Conservation (phyloP, 2,888 invertebrate species). For the Fissipunctia ypsillon region DNA sequence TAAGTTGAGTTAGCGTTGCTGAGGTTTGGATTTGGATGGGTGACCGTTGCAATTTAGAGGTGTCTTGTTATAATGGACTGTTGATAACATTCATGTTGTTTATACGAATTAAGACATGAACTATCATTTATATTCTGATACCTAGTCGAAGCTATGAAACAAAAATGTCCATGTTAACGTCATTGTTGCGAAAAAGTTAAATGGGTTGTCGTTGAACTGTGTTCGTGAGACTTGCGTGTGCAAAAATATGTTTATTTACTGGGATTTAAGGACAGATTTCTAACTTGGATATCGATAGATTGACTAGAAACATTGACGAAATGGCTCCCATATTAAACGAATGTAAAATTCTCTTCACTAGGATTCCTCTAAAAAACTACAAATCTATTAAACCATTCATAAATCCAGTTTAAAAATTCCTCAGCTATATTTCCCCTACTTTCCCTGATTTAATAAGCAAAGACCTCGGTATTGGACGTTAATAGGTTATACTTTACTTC, state of each 20-base stretch:
- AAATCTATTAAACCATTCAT: background rate
- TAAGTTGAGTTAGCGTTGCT: background rate
- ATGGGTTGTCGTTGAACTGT: background rate
- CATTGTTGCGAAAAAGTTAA: background rate
- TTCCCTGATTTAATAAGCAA: slow-evolving; percentile 62
- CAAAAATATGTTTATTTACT: background rate
- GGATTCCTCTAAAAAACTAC: background rate
- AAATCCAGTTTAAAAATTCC: slow-evolving; percentile 38
- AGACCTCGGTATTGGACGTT: slow-evolving; percentile 56
- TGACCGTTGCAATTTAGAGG: background rate
- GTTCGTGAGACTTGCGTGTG: too few relatives aligned
- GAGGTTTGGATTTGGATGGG: background rate
- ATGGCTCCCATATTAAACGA: background rate
- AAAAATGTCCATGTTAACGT: background rate
- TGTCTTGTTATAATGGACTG: background rate
- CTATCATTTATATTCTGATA: background rate
- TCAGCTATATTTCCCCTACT: slow-evolving; percentile 50
- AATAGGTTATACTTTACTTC: slow-evolving; percentile 64
- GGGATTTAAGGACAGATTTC: background rate
- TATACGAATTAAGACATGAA: background rate
- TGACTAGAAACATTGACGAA: background rate
- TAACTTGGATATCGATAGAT: background rate
- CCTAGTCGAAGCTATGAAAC: background rate
- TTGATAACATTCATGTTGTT: background rate
- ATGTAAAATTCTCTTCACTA: background rate